Percentiles rank a stretch among this genome's conserved stretches.
These are phyloP conservation scores for Empis stercorea DNA, from an alignment of 2,888 invertebrate species.

Conservation along the genomic window DNA sequence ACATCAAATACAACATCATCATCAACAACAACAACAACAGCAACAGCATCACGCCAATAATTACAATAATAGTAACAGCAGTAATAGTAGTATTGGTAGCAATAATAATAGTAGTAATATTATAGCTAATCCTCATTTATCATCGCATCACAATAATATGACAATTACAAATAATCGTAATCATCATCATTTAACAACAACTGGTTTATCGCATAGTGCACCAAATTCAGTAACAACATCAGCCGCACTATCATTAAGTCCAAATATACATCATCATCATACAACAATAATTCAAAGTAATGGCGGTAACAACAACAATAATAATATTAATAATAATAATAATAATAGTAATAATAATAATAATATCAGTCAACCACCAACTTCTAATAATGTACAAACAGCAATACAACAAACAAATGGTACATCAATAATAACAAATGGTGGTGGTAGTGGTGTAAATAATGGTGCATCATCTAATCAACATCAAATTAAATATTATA, in stretches of 20 bases:
- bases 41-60: conserved; percentile 14
- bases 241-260: conserved; percentile 22
- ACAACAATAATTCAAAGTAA: neutral
- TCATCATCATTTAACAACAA: conserved; percentile 9
- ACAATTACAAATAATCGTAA: conserved; percentile 28
- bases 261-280: conserved; percentile 21
- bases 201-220: conserved; percentile 13
- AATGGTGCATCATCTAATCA: neutral
- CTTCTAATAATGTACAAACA: conserved; percentile 2
- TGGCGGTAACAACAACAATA: conserved; percentile 14
- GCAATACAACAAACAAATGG: conserved; percentile 3
- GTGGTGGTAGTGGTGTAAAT: conserved; percentile 19
- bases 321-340: conserved; percentile 17
- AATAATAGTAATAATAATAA: conserved; percentile 17
- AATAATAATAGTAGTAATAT: conserved; percentile 29
- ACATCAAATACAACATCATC: conserved; percentile 14
- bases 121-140: conserved; percentile 23
- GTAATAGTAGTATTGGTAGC: conserved; percentile 25
- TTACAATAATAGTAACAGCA: conserved; percentile 20
- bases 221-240: conserved; percentile 14
- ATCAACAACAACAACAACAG: conserved; percentile 14
- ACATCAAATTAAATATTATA: too few relatives aligned
- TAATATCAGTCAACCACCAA: conserved; percentile 11
- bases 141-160: conserved; percentile 30
- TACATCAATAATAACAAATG: conserved; percentile 19